These are phyloP conservation scores for Gorsachius goisagi DNA, from an alignment of 2,113 vertebrate species.

Conservation along the genomic window DNA sequence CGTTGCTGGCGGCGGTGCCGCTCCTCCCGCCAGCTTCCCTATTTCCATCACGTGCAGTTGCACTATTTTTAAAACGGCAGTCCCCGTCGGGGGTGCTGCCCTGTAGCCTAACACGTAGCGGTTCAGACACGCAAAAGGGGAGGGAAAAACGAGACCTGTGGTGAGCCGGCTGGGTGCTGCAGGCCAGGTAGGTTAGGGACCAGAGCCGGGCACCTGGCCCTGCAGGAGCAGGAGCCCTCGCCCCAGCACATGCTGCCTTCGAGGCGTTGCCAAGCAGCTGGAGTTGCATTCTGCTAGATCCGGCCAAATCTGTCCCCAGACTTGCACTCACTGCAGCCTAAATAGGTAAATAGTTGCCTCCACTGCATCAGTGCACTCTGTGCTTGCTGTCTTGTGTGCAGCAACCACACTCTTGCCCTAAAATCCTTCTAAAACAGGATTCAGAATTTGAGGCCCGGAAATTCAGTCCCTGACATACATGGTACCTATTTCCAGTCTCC, in stretches of 20 bases:
- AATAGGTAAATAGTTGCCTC: not conserved
- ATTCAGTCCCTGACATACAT: fast-evolving
- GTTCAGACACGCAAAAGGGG: not conserved
- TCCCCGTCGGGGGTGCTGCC: slow-evolving; percentile 42
- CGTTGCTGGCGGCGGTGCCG: not conserved
- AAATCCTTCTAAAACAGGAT: not conserved
- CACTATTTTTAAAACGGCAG: slow-evolving; percentile 78
- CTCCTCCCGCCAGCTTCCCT: slow-evolving; percentile 23
- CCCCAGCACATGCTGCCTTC: too few relatives aligned
- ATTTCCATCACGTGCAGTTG: slow-evolving; percentile 74
- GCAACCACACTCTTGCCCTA: not conserved
- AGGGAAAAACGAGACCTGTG: too few relatives aligned
- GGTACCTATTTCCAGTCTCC: not conserved
- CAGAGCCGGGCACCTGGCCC: not conserved
- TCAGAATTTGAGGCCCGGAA: not conserved
- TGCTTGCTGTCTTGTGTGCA: not conserved
- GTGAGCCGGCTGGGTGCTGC: not conserved
- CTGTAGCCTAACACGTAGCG: not conserved
- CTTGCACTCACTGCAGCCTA: not conserved
- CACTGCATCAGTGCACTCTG: not conserved
- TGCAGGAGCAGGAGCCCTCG: not conserved
- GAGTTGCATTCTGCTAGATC: not conserved
- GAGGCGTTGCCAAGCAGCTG: not conserved
- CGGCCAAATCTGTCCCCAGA: not conserved
- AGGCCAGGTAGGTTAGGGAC: not conserved